Conservation (phyloP, 2,113 vertebrate genomes). For the Zapus hudsonius region DNA sequence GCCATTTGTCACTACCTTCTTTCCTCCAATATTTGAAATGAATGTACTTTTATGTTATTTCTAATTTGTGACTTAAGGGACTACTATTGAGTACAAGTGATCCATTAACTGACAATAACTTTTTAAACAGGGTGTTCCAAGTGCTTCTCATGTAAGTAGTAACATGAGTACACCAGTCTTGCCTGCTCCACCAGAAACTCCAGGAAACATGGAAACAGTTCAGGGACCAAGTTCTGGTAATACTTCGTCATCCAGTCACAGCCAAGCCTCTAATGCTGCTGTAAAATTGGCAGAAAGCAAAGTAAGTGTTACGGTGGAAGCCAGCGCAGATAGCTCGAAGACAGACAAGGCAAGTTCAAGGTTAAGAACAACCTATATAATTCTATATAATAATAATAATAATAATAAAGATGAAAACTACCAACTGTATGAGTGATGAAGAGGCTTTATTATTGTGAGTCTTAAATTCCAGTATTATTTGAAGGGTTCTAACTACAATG, state of each 20-base stretch:
- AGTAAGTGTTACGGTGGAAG: conserved; percentile 89
- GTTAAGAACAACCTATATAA: conserved; percentile 62
- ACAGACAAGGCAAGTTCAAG: conserved; percentile 94
- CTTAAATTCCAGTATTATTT: neutral
- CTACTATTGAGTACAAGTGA: neutral
- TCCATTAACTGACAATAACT: conserved; percentile 76
- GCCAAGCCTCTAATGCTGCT: conserved; percentile 85
- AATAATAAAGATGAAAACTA: conserved; percentile 47
- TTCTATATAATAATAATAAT: too few relatives aligned
- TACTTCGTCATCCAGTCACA: conserved; percentile 90
- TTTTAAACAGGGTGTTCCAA: conserved; percentile 88
- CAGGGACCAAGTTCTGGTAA: conserved; percentile 87
- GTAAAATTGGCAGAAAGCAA: conserved; percentile 87
- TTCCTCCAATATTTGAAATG: neutral
- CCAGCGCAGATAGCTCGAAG: conserved; percentile 95
- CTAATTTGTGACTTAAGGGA: neutral
- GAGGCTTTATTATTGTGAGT: neutral
- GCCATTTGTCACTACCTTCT: neutral
- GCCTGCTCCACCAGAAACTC: conserved; percentile 87
- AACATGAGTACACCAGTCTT: conserved; percentile 85
- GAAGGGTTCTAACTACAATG: conserved; percentile 2
- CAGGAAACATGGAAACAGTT: conserved; percentile 80
- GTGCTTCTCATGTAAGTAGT: conserved; percentile 86
- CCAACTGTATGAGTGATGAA: neutral
- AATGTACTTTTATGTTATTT: neutral